A percentile compares a stretch with the other conserved stretches of the same genome.
phyloP scores from a whole-genome alignment of 1,140 invertebrate genomes.

The Trissolcus basalis region DNA sequence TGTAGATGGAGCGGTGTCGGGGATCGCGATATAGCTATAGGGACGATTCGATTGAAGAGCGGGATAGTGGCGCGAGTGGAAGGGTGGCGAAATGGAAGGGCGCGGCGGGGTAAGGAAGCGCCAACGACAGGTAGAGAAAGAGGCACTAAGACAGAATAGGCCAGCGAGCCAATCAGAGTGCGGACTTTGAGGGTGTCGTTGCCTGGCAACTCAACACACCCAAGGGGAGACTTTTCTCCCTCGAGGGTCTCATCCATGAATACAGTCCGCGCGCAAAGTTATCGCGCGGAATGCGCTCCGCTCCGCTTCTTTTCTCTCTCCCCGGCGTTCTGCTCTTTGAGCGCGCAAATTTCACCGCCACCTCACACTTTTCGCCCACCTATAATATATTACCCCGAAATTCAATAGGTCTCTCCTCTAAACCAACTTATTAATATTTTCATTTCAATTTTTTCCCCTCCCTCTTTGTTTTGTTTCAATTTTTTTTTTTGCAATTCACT shows the following conservation, averaged over 20 bases:
- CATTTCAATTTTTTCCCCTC: too few species aligned
- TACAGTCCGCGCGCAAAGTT: conserved; percentile 71
- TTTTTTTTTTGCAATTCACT: too few species aligned
- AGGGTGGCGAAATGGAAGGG: conserved; percentile 24
- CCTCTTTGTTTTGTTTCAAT: too few species aligned
- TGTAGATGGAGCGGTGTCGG: conserved; percentile 29
- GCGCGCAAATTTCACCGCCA: conserved; percentile 29
- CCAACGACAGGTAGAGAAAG: conserved; percentile 53
- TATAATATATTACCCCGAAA: conserved; percentile 38
- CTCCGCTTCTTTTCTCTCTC: conserved; percentile 5
- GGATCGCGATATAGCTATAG: conserved; percentile 32
- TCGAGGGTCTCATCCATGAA: conserved; percentile 67
- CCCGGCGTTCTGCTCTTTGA: conserved; percentile 30
- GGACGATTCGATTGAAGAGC: conserved; percentile 38
- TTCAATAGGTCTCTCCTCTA: conserved; percentile 20
- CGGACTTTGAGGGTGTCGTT: conserved; percentile 68
- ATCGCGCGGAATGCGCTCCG: conserved; percentile 53
- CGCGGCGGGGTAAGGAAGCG: conserved; percentile 52
- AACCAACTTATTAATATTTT: too few species aligned
- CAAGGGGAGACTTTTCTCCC: conserved; percentile 69
- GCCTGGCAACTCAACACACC: conserved; percentile 73
- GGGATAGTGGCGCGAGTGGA: conserved; percentile 1
- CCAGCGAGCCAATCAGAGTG: conserved; percentile 59
- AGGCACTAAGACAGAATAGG: conserved; percentile 59
- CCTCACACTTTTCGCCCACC: conserved; percentile 38